A percentile compares a stretch with the other conserved stretches of the same genome.
These are phyloP conservation scores for Cercopithecus petaurista DNA, from an alignment of 2,797 vertebrate species.

Conservation along the genomic window DNA sequence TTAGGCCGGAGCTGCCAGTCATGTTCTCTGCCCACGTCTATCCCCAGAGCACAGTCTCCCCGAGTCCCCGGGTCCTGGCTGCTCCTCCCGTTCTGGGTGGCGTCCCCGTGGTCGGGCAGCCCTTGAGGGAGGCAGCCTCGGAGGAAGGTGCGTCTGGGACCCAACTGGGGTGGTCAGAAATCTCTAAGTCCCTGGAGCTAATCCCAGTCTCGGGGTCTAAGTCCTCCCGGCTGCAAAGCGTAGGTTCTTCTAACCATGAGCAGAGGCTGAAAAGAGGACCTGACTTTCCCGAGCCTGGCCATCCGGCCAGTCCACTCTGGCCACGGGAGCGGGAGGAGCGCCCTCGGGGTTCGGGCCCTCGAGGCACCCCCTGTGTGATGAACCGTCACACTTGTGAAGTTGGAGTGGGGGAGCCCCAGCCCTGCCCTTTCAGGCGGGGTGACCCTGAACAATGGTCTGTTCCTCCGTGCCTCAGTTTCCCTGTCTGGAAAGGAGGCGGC, in stretches of 20 bases:
- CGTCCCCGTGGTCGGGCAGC: too few species aligned
- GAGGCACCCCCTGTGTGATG: not conserved
- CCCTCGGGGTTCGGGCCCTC: not conserved
- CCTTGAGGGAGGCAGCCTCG: not conserved
- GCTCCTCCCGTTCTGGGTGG: not conserved
- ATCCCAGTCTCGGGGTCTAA: not conserved
- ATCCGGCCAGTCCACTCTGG: not conserved
- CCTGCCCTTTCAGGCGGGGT: not conserved
- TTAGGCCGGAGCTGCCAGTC: too few species aligned
- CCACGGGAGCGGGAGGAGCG: not conserved
- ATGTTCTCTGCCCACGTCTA: not conserved
- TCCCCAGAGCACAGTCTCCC: not conserved
- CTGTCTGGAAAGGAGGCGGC: not conserved
- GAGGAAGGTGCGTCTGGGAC: not conserved
- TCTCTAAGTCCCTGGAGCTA: not conserved
- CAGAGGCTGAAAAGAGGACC: not conserved
- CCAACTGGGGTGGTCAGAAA: not conserved
- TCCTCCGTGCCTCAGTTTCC: not conserved
- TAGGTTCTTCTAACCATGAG: not conserved
- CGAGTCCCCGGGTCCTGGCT: not conserved
- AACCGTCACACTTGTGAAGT: not conserved
- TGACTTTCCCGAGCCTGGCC: not conserved
- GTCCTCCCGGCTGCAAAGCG: not conserved
- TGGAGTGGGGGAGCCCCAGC: not conserved
- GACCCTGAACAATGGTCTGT: not conserved